phyloP scores from a whole-genome alignment of 2,113 vertebrate genomes.

The Rhegmatorhina hoffmannsi region DNA sequence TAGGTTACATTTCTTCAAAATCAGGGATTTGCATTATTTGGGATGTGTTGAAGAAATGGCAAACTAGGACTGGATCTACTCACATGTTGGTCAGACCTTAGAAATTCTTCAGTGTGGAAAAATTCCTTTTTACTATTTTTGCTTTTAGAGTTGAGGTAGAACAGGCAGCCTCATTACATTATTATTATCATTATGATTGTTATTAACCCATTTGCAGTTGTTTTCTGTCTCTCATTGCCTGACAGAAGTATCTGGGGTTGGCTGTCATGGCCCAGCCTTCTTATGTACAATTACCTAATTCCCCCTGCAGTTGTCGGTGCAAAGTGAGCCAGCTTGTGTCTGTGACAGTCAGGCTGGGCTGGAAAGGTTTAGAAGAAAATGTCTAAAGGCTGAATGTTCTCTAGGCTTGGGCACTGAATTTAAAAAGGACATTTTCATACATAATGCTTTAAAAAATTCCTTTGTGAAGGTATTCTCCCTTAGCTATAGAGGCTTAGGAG shows the following conservation, averaged over 20 bases:
- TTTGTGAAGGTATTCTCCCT: not conserved
- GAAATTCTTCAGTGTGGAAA: not conserved
- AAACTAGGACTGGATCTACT: not conserved
- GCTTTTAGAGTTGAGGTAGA: not conserved
- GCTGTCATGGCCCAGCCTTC: not conserved
- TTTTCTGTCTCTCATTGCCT: not conserved
- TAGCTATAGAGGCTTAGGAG: fast-evolving
- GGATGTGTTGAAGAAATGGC: not conserved
- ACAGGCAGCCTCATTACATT: not conserved
- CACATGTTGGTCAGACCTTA: fast-evolving
- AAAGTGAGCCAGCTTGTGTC: not conserved
- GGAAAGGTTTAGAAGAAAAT: not conserved
- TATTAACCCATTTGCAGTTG: not conserved
- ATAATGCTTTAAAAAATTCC: not conserved
- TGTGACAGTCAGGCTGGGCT: not conserved
- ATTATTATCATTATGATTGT: not conserved
- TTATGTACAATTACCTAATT: not conserved
- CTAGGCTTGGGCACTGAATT: not conserved
- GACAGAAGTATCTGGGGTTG: not conserved
- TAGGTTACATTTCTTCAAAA: not conserved
- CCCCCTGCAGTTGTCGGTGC: not conserved
- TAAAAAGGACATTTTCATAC: not conserved
- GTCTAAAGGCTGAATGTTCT: not conserved
- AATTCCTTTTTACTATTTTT: not conserved
- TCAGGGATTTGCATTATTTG: not conserved